Evolutionary conservation across 2,113 vertebrate genomes (phyloP), one percentile per base, ranked within the genome.

Genomic region (Nymphicus hollandicus): DNA sequence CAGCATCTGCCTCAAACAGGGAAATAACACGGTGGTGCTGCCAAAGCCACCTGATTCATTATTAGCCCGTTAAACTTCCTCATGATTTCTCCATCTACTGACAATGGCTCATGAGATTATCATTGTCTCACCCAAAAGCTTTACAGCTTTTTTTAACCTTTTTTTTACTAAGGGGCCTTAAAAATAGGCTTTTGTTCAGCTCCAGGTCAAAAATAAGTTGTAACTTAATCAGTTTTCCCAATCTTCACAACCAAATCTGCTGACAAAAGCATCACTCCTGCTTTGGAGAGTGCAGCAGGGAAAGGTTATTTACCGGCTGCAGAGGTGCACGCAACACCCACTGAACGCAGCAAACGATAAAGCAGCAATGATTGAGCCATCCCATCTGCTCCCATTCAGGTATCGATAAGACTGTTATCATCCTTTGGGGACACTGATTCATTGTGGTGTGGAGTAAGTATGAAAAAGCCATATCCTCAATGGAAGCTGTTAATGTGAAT

Each of bases 401-500:
- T 82, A 92, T 91, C 20, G 93, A 68, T 93, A 97, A 97, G 92
- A 85, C 68, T 20, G 8, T 88, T 96, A 96, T 94, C 79, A 69
- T 60, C 65, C 65, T 82, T 91, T 39, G 91, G 92, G 78, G 96
- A 93, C 81, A 69, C 81, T 60, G 83, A 95, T 88, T 91, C 91
- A 79, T 77, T 95, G 94, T 95, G 90, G 49, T 84, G 66, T 68
- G 61, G 81, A 86, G 93, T 12, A 94, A 64, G 90, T 94, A 96
- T 0, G 49, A 63, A 53, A 74, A 78, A 82, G 91, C 71, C 9
- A 53, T 70, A 50, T 12, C 37, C 88, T 88, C 85, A 89, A 85
- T 97, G 94, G 86, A 82, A 87, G 91, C 31, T 93, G 89, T 93
- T 96, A 88, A 96, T 96, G 79, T 78, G 87, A 96, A 96, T 96